phyloP scores from a whole-genome alignment of 1,140 invertebrate genomes.

The Myzus persicae region DNA sequence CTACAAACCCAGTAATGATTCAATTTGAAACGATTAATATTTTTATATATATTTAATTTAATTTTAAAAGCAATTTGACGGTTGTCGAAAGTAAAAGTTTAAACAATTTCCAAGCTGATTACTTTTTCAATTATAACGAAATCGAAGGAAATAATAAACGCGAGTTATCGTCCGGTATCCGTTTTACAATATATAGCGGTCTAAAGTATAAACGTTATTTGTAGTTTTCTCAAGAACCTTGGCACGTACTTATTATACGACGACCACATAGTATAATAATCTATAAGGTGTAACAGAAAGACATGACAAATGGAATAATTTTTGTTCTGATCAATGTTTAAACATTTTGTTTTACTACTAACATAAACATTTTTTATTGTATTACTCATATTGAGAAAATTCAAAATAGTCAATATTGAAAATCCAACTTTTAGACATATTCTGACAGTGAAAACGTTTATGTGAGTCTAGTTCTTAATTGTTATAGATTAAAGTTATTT shows the following conservation, averaged over 20 bases:
- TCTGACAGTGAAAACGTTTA: no score
- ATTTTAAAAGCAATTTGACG: neutral
- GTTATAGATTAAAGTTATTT: no score
- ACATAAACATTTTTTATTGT: no score
- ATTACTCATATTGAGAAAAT: no score
- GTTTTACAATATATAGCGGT: neutral
- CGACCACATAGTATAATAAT: neutral
- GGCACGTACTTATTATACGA: neutral
- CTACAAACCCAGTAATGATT: no score
- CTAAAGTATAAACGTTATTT: neutral
- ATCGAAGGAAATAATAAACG: conserved; percentile 18
- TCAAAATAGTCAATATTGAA: no score
- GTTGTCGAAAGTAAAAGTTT: neutral
- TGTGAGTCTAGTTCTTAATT: no score
- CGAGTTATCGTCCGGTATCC: neutral
- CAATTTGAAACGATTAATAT: neutral
- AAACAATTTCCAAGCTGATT: neutral
- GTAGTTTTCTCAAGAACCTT: neutral
- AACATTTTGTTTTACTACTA: no score
- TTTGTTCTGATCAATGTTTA: no score
- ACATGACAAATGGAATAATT: no score
- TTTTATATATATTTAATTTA: neutral
- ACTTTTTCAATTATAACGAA: neutral
- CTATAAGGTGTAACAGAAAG: neutral
- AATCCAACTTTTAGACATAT: no score